A percentile compares a stretch with the other conserved stretches of the same genome.
These are phyloP conservation scores for Macaca nemestrina DNA, from an alignment of 2,113 vertebrate genomes.

Conservation along the genomic window DNA sequence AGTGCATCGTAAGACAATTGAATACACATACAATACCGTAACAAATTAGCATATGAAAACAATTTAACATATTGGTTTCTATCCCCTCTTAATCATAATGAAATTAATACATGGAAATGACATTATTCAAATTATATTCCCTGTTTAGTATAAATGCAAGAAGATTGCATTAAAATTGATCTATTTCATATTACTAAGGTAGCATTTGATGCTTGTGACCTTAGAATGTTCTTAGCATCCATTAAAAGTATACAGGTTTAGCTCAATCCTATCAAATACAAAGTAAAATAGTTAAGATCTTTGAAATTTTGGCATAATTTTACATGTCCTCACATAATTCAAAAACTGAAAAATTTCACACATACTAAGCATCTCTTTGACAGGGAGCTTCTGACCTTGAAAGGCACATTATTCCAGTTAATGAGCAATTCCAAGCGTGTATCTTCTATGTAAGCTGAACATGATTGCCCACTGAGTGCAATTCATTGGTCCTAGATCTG, in stretches of 20 bases:
- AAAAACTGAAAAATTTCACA: conserved; percentile 48
- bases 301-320: conserved; percentile 40
- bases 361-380: conserved; percentile 37
- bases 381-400: conserved; percentile 48
- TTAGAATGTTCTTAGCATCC: background rate
- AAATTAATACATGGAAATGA: background rate
- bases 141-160: background rate
- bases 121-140: background rate
- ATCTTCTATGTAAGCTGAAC: conserved; percentile 21
- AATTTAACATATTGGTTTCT: background rate
- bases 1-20: background rate
- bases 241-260: background rate
- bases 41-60: background rate
- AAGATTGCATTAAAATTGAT: background rate
- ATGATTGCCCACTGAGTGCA: conserved; percentile 29
- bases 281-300: background rate
- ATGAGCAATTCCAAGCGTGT: conserved; percentile 52
- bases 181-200: background rate
- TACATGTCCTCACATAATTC: background rate
- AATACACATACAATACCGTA: background rate
- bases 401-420: conserved; percentile 61
- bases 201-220: background rate
- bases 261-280: background rate
- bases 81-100: conserved; percentile 28
- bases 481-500: conserved; percentile 41